A percentile compares a stretch with the other conserved stretches of the same genome.
These are phyloP conservation scores for Cylloceria caligata DNA, from an alignment of 2,888 invertebrate species.

Conservation along the genomic window DNA sequence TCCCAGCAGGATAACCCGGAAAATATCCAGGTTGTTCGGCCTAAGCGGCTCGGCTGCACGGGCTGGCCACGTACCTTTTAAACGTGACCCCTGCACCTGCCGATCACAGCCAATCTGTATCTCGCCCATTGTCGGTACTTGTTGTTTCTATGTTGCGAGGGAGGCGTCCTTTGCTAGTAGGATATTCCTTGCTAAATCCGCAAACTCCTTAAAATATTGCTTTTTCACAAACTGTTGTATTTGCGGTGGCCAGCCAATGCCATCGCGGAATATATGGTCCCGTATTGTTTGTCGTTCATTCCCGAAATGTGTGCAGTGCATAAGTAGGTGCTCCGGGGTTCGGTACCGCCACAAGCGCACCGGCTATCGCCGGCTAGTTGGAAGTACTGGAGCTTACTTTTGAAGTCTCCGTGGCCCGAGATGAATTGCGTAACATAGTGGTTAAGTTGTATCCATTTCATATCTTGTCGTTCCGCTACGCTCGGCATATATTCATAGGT, in stretches of 20 bases:
- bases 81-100: too few species aligned
- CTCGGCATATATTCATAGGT: not conserved
- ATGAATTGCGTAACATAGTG: conserved; percentile 4
- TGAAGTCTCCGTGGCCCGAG: not conserved
- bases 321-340: not conserved
- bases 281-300: not conserved
- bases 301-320: not conserved
- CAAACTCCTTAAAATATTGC: not conserved
- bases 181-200: not conserved
- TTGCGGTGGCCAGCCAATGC: not conserved
- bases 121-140: not conserved
- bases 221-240: not conserved
- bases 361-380: not conserved
- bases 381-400: not conserved
- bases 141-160: not conserved
- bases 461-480: not conserved
- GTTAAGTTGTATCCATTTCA: not conserved
- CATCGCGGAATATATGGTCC: not conserved
- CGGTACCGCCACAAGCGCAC: not conserved
- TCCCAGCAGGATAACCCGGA: too few species aligned
- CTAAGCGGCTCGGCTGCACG: too few species aligned
- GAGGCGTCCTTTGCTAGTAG: not conserved
- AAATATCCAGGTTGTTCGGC: too few species aligned
- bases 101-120: too few species aligned
- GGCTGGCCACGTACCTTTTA: too few species aligned